Base-by-base conservation (phyloP, 2,888 invertebrate species). In the Habrosyne pyritoides region DNA sequence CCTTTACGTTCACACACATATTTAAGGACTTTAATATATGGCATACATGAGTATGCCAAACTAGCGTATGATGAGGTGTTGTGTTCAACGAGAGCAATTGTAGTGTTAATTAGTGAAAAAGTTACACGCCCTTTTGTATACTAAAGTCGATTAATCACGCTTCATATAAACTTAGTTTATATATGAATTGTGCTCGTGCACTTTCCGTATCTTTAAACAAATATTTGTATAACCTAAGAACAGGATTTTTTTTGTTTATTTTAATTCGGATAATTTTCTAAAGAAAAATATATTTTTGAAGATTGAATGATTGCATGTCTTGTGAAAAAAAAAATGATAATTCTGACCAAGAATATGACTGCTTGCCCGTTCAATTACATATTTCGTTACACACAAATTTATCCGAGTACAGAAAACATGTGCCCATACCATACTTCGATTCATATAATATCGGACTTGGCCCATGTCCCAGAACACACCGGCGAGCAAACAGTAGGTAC, bases 61-160 rank as follows among this genome's bases (percentile, higher is more conserved):
- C 55, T 42, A 58, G 56, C 42, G 8, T n/a, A 14, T 5, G 47
- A 30, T 52, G 59, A 59, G 64, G 61, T 66, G 69, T 77, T 70
- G 66, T 73, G 62, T 74, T 57, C 57, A 66, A 42, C 18, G 57
- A 60, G 56, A 52, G 51, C 67, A 69, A 74, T 72, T 75, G 66
- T 60, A 56, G 63, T 67, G 71, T 55, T 69, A 69, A 75, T 73
- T 69, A 66, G 57, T 63, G 56, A 53, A 59, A 63, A 52, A 21
- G 63, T 66, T 61, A 56, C 60, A 59, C 33, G 48, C 51, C 57
- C 57, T 59, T 61, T 73, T 64, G 61, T 47, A 8, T 26, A 4
- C 28, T 49, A 10, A 26, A 55, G 47, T 52, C 30, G n/a, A n/a
- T n/a, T n/a, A n/a, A 51, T 24, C 14, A 18, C 26, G 46, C 12